Base-by-base conservation (phyloP, 2,888 invertebrate genomes). In the Caenorhabditis sp. region DNA sequence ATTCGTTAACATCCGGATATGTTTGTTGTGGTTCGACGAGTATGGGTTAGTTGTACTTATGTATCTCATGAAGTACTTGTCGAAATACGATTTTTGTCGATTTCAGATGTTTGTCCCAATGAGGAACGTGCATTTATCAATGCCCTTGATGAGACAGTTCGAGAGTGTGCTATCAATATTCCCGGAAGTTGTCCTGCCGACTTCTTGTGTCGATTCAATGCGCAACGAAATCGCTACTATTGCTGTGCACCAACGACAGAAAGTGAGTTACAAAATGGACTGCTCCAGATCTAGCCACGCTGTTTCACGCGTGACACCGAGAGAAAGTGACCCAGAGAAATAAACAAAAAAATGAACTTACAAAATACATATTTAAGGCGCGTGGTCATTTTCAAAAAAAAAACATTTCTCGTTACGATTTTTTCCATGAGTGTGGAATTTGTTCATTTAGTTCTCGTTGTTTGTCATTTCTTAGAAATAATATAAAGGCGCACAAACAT, bases 11-110 rank as follows among this genome's bases (percentile, higher is more conserved):
- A 5, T 64, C 76, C 10, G 76, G 76, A 31, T 78, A 82, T 60
- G 83, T 86, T 1, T 86, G 86, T 59, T 86, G 86, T 65, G 86
- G 86, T 8, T 75, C 82, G 1, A 77, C 75, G 1, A 77, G 72
- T 50, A 79, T 81, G 81, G 82, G 82, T 78, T 21, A 61, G 59
- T 31, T 17, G 43, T 31, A n/a, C 50, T 1, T 14, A 19, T 62
- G 19, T 8, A 54, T 54, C 17, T 62, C 53, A n/a, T n/a, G n/a
- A n/a, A 21, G 36, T 51, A 24, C 60, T 60, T n/a, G 31, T 49
- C 23, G 21, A 24, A 50, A 24, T 5, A 14, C 19, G 31, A 23
- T 26, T 6, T 2, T 62, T 12, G 43, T 54, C 63, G 8, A 62
- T 59, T 77, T 51, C 76, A 72, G 85, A 81, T 58, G 81, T 86